These are phyloP conservation scores for Lanius ludovicianus DNA, from an alignment of 2,113 vertebrate species.

Conservation along the genomic window DNA sequence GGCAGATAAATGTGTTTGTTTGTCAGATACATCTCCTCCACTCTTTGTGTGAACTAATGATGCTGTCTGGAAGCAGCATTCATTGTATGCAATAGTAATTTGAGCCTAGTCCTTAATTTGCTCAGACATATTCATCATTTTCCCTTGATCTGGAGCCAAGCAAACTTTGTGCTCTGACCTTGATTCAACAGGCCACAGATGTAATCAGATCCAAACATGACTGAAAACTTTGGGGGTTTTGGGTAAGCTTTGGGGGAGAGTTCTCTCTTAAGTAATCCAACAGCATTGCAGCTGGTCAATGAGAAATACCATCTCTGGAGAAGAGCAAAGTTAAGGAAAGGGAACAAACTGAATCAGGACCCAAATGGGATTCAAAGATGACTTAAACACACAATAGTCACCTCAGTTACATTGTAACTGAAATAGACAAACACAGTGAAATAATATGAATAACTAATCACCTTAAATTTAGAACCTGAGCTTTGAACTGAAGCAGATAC, in stretches of 20 bases:
- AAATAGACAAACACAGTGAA: background rate
- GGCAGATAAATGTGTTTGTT: background rate
- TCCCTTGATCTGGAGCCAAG: background rate
- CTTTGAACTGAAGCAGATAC: background rate
- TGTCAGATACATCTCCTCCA: background rate
- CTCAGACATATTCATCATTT: background rate
- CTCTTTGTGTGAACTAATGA: background rate
- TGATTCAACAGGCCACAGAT: background rate
- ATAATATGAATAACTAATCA: background rate
- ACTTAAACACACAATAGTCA: background rate
- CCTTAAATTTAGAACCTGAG: background rate
- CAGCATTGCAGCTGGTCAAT: background rate
- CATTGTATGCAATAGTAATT: background rate
- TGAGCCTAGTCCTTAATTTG: background rate
- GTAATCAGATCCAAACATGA: background rate
- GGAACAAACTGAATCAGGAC: background rate
- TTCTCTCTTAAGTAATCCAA: background rate
- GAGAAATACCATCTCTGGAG: background rate
- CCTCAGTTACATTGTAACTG: background rate
- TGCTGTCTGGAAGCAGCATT: background rate
- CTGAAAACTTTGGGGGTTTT: background rate
- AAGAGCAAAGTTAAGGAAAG: background rate
- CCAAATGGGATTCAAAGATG: background rate
- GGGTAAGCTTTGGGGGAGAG: background rate
- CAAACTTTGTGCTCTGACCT: background rate